These are phyloP conservation scores for Himalopsyche tibetana DNA, from an alignment of 2,888 invertebrate genomes.

Conservation along the genomic window DNA sequence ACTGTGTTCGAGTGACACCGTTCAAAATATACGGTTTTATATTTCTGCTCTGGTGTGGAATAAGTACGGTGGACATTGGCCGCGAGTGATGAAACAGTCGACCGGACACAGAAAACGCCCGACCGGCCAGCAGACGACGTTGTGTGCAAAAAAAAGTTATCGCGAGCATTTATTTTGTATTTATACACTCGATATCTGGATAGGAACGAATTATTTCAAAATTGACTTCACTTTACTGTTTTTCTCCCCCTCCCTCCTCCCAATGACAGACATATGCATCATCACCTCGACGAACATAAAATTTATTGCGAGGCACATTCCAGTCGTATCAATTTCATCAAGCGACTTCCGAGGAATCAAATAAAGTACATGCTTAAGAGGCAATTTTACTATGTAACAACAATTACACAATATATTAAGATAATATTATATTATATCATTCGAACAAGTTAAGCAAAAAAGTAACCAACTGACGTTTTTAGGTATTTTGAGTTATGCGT, in stretches of 20 bases:
- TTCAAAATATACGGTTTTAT: background rate
- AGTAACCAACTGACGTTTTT: too few species aligned
- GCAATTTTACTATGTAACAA: too few species aligned
- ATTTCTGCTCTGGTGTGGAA: background rate
- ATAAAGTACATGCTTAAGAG: too few species aligned
- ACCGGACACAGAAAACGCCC: slow-evolving; percentile 29
- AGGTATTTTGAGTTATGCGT: too few species aligned
- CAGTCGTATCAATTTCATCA: too few species aligned
- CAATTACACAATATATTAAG: too few species aligned
- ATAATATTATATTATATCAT: too few species aligned
- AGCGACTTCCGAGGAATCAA: too few species aligned
- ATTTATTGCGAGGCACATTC: too few species aligned
- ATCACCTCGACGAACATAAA: background rate
- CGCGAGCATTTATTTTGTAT: slow-evolving; percentile 34
- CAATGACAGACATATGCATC: background rate
- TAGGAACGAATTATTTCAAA: slow-evolving; percentile 11
- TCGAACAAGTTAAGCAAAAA: too few species aligned
- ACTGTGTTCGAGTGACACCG: too few species aligned
- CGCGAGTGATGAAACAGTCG: slow-evolving; percentile 1
- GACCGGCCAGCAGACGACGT: slow-evolving; percentile 5
- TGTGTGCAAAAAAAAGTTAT: slow-evolving; percentile 9
- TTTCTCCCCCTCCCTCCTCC: background rate
- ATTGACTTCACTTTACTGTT: background rate
- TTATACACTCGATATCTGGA: slow-evolving; percentile 5
- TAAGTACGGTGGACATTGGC: background rate